Percentiles rank a stretch among this genome's conserved stretches.
Conservation (phyloP, 2,888 invertebrate genomes). For the Chironomus riparius region DNA sequence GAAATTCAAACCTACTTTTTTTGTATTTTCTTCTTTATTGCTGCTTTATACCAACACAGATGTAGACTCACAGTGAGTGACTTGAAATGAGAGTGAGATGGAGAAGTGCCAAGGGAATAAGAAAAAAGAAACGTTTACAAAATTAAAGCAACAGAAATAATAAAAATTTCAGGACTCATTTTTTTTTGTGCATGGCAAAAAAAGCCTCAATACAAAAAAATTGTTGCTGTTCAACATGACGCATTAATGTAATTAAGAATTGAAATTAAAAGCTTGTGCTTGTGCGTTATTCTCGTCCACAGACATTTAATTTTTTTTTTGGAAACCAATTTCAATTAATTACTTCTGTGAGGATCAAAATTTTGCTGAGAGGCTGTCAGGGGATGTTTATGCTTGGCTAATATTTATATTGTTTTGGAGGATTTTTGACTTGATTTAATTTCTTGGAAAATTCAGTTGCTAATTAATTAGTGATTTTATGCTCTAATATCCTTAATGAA, state of each 20-base stretch:
- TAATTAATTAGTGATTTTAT: no score
- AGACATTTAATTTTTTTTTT: background rate
- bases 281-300: background rate
- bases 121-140: background rate
- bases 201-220: background rate
- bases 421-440: no score
- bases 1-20: background rate
- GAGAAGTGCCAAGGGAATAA: background rate
- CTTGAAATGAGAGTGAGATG: no score
- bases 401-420: no score
- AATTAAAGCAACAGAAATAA: background rate
- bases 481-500: no score
- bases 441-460: no score
- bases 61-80: no score
- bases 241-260: constrained; percentile 27
- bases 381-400: no score
- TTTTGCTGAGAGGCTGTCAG: background rate
- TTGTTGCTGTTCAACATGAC: constrained; percentile 10
- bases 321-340: constrained; percentile 26
- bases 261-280: constrained; percentile 24
- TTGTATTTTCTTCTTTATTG: background rate
- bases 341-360: constrained; percentile 23
- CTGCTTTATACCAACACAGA: background rate
- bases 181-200: background rate
- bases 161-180: background rate